Evolutionary conservation across 2,113 vertebrate genomes (phyloP), one percentile per base, ranked within the genome.

Genomic region (Pollachius pollachius): DNA sequence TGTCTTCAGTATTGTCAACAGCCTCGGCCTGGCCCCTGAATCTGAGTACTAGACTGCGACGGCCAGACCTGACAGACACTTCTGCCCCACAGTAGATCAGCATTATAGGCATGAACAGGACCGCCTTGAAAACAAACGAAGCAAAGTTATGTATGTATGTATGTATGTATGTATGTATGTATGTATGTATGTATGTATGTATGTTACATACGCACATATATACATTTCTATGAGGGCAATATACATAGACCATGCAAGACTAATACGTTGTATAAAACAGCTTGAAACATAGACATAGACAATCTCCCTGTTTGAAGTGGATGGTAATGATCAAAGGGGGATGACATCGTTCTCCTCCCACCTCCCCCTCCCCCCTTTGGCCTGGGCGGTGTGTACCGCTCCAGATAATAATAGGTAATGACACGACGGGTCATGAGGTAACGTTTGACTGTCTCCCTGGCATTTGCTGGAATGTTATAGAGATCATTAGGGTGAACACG

Each of bases 1-100:
- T 87, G 89, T 85, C 87, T 91, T 88, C 85, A 85, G 83, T 78
- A 76, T n/a, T 89, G 86, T 89, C 89, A 88, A 84, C 89, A 87
- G 83, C 83, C 82, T 62, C 64, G 84, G 69, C 54, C 64, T 65
- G 78, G 76, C 65, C 16, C 58, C 9, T 19, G 58, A 21, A 1
- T 18, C 19, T 52, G 2, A 52, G 7, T 8, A 13, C 52, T 15
- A 52, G 58, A 19, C n/a, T 19, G 9, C 58, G 9, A 27, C 27
- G 27, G 27, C 27, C 27, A 27, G 27, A 27, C 27, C 2, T 27
- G 27, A 4, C 27, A 27, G 27, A 27, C 27, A 27, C 27, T 27
- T 27, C 27, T 27, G 27, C 27, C 27, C 27, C 27, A 3, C 27
- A 27, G 27, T 3, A 27, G 4, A 27, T 27, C 27, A 27, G 27